Evolutionary conservation across 2,888 invertebrate species (phyloP).

Genomic region (Furcula furcula): DNA sequence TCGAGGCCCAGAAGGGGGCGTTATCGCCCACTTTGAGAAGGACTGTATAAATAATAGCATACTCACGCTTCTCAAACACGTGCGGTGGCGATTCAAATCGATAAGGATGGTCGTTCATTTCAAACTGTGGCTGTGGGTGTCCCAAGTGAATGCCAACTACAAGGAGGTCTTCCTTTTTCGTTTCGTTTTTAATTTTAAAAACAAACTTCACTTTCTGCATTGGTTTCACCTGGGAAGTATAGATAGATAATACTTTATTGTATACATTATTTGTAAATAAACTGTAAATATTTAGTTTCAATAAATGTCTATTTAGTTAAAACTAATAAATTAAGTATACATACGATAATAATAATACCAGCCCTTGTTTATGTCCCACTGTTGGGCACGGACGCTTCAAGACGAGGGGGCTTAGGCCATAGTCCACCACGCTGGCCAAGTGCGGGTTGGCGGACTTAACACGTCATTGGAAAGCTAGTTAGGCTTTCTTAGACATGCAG

Average conservation of each 20-base stretch:
- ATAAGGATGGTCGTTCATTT: constrained; percentile 45
- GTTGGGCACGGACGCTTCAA: background rate
- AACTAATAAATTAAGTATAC: no score
- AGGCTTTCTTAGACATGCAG: no score
- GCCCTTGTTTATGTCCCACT: background rate
- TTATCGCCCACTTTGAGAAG: no score
- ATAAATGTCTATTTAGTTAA: no score
- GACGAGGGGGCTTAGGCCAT: no score
- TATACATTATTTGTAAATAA: background rate
- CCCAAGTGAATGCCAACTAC: constrained; percentile 52
- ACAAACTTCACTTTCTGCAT: constrained; percentile 42
- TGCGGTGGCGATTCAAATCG: constrained; percentile 44
- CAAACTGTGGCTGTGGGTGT: constrained; percentile 57
- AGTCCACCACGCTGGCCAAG: no score
- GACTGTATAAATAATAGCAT: background rate
- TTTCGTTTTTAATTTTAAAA: constrained; percentile 50
- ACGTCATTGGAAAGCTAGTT: no score
- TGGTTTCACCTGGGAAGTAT: constrained; percentile 49
- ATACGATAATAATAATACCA: no score
- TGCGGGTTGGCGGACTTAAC: no score
- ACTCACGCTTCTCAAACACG: constrained; percentile 46
- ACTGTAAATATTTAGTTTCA: background rate
- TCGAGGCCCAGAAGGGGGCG: no score
- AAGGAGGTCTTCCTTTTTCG: constrained; percentile 44
- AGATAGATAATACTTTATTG: background rate